Evolutionary conservation across 2,888 invertebrate species (phyloP), one percentile per base, ranked within the genome.

Genomic region (Zaprionus obscuricornis): DNA sequence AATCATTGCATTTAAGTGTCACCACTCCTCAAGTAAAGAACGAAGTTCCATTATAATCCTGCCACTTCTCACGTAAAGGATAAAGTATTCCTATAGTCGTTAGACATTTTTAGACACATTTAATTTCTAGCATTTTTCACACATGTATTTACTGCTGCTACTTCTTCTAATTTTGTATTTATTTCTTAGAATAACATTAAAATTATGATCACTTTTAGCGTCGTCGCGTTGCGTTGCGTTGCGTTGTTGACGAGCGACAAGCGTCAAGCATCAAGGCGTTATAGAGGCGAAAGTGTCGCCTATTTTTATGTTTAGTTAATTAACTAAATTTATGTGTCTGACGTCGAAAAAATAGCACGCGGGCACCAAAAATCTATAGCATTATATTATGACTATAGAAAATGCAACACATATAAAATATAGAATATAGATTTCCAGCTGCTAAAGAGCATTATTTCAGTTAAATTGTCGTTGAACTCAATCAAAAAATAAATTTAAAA

Each of bases 261-360:
- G n/a, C n/a, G n/a, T n/a, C n/a, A n/a, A n/a, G n/a, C n/a, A n/a
- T 39, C 20, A 37, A 56, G 57, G 7, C 29, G 3, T 4, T 8
- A 29, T n/a, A 64, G 63, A 40, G 39, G 55, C 63, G 42, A 74
- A 71, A 71, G 70, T 84, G 85, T 72, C 66, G 83, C 71, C 83
- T 71, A 86, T 86, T 86, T 84, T 66, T 67, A 45, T 40, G 56
- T 75, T 66, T 77, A 75, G 79, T 72, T 83, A 83, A 86, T 83
- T 86, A 85, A 68, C 70, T 67, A 43, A 83, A 86, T 86, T 83
- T 86, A 83, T 83, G 86, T 78, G 83, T 82, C 87, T 82, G 85
- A 76, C 70, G 77, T 81, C 59, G 66, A 72, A 71, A 86, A 83
- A 85, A n/a, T 78, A 79, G 86, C 86, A 79, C 76, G 86, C 76